Base-by-base conservation (phyloP, 2,888 invertebrate genomes). In the Apoda limacodes region DNA sequence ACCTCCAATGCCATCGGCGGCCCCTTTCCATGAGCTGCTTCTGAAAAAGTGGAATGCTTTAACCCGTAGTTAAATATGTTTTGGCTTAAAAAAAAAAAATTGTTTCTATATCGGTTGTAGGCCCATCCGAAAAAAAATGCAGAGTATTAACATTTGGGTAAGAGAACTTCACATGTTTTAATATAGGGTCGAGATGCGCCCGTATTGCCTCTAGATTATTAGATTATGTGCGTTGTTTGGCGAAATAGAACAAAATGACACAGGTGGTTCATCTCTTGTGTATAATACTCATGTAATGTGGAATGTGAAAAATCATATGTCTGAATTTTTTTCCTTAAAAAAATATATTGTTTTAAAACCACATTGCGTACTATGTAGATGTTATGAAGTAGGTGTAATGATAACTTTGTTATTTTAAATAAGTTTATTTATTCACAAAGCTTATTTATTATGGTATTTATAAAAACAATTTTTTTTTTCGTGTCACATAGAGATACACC, bases 391-490 rank as follows among this genome's bases (percentile, higher is more conserved):
- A n/a, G n/a, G n/a, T n/a, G n/a, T n/a, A n/a, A n/a, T n/a, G n/a
- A n/a, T n/a, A n/a, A n/a, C n/a, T n/a, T n/a, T n/a, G n/a, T n/a
- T n/a, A n/a, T n/a, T n/a, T n/a, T n/a, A n/a, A n/a, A n/a, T n/a
- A n/a, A n/a, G n/a, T 48, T 47, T 42, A 48, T 48, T 47, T 43
- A 48, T 45, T 35, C 36, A n/a, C n/a, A n/a, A n/a, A n/a, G n/a
- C n/a, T n/a, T n/a, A n/a, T 40, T 32, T 27, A 50, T 50, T 46
- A 42, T 49, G 46, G 45, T 46, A 52, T 49, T 46, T 46, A 46
- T 46, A 46, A 50, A 48, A 49, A 46, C 47, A 50, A 46, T 51
- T 55, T 39, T 51, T 48, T 50, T 48, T 47, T 50, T 52, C 35
- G 43, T 50, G 45, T 50, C 46, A 45, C 48, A 50, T 48, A 50